Evolutionary conservation across 2,797 vertebrate species (phyloP), one percentile per base, ranked within the genome.

Genomic region (Peromyscus eremicus): DNA sequence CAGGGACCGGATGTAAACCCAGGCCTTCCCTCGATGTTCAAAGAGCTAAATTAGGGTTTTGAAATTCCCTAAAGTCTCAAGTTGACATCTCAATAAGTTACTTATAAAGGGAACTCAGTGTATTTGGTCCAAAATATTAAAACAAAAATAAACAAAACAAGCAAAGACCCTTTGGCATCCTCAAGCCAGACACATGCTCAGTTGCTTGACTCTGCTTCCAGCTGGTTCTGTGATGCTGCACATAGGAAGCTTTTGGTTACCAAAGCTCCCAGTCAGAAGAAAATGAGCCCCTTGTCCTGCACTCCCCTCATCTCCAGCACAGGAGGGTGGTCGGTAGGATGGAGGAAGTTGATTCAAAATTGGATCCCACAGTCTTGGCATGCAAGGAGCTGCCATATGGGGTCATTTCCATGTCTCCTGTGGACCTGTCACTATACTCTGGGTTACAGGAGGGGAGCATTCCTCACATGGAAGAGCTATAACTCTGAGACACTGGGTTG

Each of bases 331-430:
- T 12, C 5, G 10, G 19, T 3, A 4, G 0, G 46, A 23, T 0
- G 0, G 23, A 81, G 0, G 17, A 81, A 1, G 2, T 29, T 5
- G 9, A 16, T 68, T 49, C 2, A 1, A 25, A 55, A 19, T n/a
- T 29, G 77, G 62, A 27, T 1, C n/a, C 52, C 5, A 4, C 2
- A 5, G 46, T 19, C 49, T 32, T 55, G 62, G 29, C 46, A 4
- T 0, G 17, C 64, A 32, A 73, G 17, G 21, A n/a, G 9, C 37
- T 19, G 11, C 49, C 21, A 13, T 7, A 0, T 5, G 0, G 25
- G 27, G 29, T 12, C 57, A 13, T 52, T 29, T 60, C 16, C 6
- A 0, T 2, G 40, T 25, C 37, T 11, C 4, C 8, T 32, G 1
- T 17, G 57, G 5, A 9, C 7, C 34, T 40, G 60, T 57, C 64